Conservation (phyloP, 2,797 vertebrate species). For the Ispidina picta region DNA sequence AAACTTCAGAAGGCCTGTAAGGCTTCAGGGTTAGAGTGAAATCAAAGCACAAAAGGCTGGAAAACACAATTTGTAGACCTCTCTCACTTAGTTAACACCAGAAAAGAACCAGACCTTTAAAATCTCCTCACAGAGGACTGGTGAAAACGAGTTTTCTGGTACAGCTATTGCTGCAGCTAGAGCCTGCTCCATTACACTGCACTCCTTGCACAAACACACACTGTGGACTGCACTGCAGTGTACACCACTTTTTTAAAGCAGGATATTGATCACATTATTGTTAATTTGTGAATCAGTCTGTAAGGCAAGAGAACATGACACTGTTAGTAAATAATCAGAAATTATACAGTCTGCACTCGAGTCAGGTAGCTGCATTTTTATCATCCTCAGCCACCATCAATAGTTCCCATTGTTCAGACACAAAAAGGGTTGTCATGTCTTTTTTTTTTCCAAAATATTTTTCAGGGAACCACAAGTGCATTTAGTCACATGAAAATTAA, state of each 20-base stretch:
- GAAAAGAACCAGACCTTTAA: background rate
- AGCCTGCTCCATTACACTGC: background rate
- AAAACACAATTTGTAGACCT: background rate
- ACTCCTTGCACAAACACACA: background rate
- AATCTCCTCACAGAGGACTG: background rate
- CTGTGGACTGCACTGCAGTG: fast-evolving
- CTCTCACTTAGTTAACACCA: background rate
- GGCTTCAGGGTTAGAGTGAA: background rate
- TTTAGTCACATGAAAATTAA: background rate
- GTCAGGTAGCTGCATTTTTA: background rate
- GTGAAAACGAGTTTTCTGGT: background rate
- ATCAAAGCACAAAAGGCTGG: constrained; percentile 3
- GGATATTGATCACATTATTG: background rate
- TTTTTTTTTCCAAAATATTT: background rate
- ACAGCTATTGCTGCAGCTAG: background rate
- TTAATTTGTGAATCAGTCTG: constrained; percentile 22
- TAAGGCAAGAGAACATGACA: background rate
- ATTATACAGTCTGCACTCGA: background rate
- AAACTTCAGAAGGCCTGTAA: constrained; percentile 13
- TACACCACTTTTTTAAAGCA: background rate
- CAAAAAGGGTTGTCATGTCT: background rate
- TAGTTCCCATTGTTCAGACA: background rate
- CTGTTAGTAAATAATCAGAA: background rate
- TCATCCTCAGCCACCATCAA: background rate
- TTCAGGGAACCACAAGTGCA: background rate